A percentile compares a stretch with the other conserved stretches of the same genome.
Evolutionary conservation across 2,888 invertebrate genomes (phyloP).

Genomic region (Eurytoma adleriae): DNA sequence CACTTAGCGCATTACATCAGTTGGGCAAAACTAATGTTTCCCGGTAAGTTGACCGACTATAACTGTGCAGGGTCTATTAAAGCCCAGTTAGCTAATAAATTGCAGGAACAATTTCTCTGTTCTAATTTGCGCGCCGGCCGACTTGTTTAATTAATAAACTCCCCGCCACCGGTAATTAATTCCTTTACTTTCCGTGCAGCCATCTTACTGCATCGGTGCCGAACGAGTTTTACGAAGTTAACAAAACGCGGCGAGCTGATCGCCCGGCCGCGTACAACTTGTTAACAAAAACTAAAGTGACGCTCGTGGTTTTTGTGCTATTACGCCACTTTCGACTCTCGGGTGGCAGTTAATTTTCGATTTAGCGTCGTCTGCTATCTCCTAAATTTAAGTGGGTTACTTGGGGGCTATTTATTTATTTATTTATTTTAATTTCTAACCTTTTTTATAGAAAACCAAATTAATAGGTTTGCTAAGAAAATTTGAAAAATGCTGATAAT

Average conservation of each 20-base stretch:
- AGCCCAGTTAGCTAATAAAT: conserved; percentile 29
- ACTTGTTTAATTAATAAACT: conserved; percentile 42
- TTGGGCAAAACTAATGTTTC: background rate
- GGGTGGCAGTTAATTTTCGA: too few relatives aligned
- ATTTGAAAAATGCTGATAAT: too few relatives aligned
- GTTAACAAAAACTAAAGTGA: conserved; percentile 10
- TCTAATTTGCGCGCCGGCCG: conserved; percentile 14
- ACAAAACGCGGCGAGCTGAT: background rate
- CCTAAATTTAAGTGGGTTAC: too few relatives aligned
- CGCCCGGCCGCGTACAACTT: background rate
- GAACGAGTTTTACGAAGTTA: conserved; percentile 39
- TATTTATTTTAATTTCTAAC: background rate
- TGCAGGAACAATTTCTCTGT: conserved; percentile 3
- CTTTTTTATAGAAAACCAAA: too few relatives aligned
- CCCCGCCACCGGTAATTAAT: conserved; percentile 8
- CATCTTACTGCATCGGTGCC: conserved; percentile 22
- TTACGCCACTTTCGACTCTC: too few relatives aligned
- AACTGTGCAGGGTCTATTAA: background rate
- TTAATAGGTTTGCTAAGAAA: too few relatives aligned
- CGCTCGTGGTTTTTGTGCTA: background rate
- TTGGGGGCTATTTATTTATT: background rate
- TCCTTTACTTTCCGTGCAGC: background rate
- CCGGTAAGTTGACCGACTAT: background rate
- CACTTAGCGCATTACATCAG: background rate
- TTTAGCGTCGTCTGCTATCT: too few relatives aligned